These are phyloP conservation scores for Gymnodraco acuticeps DNA, from an alignment of 2,797 vertebrate genomes.

Conservation along the genomic window DNA sequence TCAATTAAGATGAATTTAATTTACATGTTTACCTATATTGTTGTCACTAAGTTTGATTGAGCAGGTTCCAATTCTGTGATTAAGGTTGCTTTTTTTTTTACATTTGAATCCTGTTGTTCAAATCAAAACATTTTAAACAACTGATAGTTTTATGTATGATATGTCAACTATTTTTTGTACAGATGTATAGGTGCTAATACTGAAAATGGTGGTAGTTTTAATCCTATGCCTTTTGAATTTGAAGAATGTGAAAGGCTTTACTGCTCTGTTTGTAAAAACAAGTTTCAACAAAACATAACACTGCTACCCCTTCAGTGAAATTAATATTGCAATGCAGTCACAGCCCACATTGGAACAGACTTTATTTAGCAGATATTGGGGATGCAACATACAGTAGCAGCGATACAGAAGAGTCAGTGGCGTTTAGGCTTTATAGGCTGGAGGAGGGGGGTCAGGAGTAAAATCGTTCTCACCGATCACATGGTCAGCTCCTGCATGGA, in stretches of 20 bases:
- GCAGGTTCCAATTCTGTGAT: not conserved
- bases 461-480: constrained; percentile 82
- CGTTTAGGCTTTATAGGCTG: constrained; percentile 79
- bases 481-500: constrained; percentile 94
- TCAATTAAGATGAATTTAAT: not conserved
- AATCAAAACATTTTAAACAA: not conserved
- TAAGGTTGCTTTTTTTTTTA: not conserved
- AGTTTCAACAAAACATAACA: not conserved
- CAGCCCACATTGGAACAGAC: constrained; percentile 78
- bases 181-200: not conserved
- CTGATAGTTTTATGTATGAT: not conserved
- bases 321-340: constrained; percentile 30
- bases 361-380: constrained; percentile 91
- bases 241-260: constrained; percentile 4
- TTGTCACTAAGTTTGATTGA: not conserved
- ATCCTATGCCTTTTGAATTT: not conserved
- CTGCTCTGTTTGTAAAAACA: constrained; percentile 2
- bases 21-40: not conserved
- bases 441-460: constrained; percentile 47
- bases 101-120: not conserved
- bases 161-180: not conserved
- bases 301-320: constrained; percentile 9
- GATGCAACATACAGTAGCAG: constrained; percentile 84
- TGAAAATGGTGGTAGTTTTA: not conserved
- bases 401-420: constrained; percentile 82